A percentile compares a stretch with the other conserved stretches of the same genome.
phyloP scores from a whole-genome alignment of 2,113 vertebrate genomes.

The Myodes glareolus region DNA sequence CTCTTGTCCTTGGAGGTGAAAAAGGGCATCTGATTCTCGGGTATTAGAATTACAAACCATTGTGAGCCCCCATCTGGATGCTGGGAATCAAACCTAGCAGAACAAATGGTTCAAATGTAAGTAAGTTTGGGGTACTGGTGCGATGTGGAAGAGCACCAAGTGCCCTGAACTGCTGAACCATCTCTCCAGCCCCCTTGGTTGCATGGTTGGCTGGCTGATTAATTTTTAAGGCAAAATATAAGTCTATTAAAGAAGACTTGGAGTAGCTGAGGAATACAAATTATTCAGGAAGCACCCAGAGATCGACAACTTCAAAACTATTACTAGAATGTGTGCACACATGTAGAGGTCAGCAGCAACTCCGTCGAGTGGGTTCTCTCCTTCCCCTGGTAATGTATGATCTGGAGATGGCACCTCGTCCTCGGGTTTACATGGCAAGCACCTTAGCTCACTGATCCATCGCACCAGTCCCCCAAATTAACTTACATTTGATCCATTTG shows the following conservation, averaged over 20 bases:
- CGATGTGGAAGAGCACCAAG: not conserved
- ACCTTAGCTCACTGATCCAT: not conserved
- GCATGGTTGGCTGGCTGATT: not conserved
- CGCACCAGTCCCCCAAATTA: not conserved
- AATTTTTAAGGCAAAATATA: conserved; percentile 27
- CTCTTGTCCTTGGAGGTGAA: not conserved
- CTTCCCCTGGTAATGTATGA: not conserved
- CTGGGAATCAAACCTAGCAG: not conserved
- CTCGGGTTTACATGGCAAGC: not conserved
- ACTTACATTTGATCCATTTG: not conserved
- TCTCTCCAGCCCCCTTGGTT: not conserved
- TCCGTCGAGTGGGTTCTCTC: not conserved
- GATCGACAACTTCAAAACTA: not conserved
- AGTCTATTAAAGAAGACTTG: not conserved
- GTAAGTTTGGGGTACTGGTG: not conserved
- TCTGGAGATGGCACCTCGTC: not conserved
- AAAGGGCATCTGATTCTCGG: not conserved
- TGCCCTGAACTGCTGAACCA: not conserved
- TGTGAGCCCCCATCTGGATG: not conserved
- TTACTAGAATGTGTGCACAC: not conserved
- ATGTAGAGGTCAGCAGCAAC: not conserved
- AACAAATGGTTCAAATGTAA: conserved; percentile 5
- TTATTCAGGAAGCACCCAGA: not conserved
- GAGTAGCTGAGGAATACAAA: not conserved
- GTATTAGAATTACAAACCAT: not conserved